These are phyloP conservation scores for Pterocles gutturalis DNA, from an alignment of 2,113 vertebrate genomes.

Conservation along the genomic window DNA sequence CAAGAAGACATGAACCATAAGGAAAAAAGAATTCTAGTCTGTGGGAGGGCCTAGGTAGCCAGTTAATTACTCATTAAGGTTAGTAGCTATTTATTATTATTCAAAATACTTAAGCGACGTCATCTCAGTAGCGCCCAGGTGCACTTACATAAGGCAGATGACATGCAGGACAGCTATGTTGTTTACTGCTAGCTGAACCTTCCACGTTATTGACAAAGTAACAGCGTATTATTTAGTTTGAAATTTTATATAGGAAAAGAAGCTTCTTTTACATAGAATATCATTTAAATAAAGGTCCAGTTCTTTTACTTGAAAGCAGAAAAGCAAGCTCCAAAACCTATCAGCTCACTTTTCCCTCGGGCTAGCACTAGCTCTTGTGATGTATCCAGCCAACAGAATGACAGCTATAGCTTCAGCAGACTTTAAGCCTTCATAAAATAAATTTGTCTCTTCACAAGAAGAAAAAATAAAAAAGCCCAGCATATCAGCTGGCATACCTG, in stretches of 20 bases:
- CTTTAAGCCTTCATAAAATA: neutral
- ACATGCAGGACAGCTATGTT: neutral
- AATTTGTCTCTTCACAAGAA: neutral
- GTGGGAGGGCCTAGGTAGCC: slow-evolving; percentile 50
- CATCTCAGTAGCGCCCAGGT: neutral
- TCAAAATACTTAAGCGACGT: neutral
- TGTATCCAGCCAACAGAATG: neutral
- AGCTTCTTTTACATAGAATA: neutral
- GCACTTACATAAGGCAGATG: neutral
- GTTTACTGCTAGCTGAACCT: neutral
- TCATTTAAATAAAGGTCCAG: neutral
- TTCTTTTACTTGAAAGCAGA: neutral
- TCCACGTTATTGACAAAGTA: neutral
- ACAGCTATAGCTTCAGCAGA: neutral
- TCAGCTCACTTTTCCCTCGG: neutral
- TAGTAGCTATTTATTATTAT: slow-evolving; percentile 46
- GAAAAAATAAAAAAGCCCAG: neutral
- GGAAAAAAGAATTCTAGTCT: slow-evolving; percentile 63
- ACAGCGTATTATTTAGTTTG: neutral
- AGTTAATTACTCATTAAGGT: slow-evolving; percentile 63
- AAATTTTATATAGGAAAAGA: neutral
- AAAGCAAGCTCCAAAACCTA: neutral
- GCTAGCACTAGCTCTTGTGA: neutral
- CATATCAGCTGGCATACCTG: neutral
- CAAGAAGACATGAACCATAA: slow-evolving; percentile 61